Percentiles rank a stretch among this genome's conserved stretches.
phyloP scores from a whole-genome alignment of 1,140 invertebrate species.

The Diorhabda elongata region DNA sequence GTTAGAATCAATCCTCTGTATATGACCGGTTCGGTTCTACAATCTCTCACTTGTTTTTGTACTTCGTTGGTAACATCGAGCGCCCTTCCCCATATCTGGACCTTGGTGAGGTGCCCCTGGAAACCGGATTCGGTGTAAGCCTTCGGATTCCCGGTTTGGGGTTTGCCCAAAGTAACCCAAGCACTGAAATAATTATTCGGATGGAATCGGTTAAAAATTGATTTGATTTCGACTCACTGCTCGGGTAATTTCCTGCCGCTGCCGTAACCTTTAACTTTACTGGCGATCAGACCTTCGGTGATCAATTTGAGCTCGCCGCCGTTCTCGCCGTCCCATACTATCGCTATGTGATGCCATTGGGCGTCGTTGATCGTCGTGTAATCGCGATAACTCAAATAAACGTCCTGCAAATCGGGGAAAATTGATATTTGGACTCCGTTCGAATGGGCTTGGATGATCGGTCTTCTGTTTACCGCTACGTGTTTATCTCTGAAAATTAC shows the following conservation, averaged over 20 bases:
- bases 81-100: slow-evolving; percentile 89
- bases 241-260: slow-evolving; percentile 71
- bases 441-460: slow-evolving; percentile 84
- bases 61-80: slow-evolving; percentile 90
- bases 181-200: slow-evolving; percentile 57
- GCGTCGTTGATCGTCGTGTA: slow-evolving; percentile 93
- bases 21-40: slow-evolving; percentile 85
- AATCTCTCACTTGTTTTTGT: slow-evolving; percentile 87
- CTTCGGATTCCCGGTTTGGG: slow-evolving; percentile 67
- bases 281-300: slow-evolving; percentile 89
- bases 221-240: slow-evolving; percentile 59
- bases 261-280: slow-evolving; percentile 81
- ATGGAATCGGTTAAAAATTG: not conserved
- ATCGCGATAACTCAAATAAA: slow-evolving; percentile 85
- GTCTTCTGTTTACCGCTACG: slow-evolving; percentile 70
- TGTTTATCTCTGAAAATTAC: slow-evolving; percentile 63
- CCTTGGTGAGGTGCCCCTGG: slow-evolving; percentile 90
- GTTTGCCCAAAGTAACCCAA: slow-evolving; percentile 90
- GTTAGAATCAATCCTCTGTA: slow-evolving; percentile 81
- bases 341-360: slow-evolving; percentile 93
- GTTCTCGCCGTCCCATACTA: slow-evolving; percentile 86
- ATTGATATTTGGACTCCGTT: slow-evolving; percentile 85
- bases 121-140: slow-evolving; percentile 83
- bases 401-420: slow-evolving; percentile 82
- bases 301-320: slow-evolving; percentile 81